Evolutionary conservation across 2,113 vertebrate genomes (phyloP).

Genomic region (Macrotis lagotis): DNA sequence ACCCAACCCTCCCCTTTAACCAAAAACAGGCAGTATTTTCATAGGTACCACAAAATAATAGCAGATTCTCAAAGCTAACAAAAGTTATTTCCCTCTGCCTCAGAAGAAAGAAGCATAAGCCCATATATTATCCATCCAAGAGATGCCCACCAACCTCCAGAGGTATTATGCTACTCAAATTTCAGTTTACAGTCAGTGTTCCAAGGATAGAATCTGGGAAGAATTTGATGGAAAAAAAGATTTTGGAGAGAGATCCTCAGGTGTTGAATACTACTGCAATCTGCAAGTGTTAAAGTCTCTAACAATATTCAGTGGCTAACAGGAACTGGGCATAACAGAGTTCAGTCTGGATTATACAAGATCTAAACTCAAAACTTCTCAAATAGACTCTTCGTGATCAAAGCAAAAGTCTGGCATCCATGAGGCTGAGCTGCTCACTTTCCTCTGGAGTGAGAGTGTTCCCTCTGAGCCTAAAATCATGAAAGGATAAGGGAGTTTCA

Average conservation of each 20-base stretch:
- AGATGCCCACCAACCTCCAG: not conserved
- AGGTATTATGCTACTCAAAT: not conserved
- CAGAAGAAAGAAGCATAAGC: not conserved
- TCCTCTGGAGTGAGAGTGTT: constrained; percentile 86
- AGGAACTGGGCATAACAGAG: not conserved
- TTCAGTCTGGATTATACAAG: not conserved
- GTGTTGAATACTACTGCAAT: not conserved
- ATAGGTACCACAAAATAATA: not conserved
- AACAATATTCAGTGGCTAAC: not conserved
- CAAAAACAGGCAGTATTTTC: not conserved
- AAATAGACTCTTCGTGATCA: constrained; percentile 61
- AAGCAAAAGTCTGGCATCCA: constrained; percentile 85
- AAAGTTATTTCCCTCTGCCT: not conserved
- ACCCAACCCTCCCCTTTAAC: not conserved
- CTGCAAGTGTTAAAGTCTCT: not conserved
- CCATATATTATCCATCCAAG: not conserved
- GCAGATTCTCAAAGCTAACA: not conserved
- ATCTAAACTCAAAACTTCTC: not conserved
- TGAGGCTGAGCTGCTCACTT: constrained; percentile 74
- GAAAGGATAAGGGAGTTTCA: constrained; percentile 4
- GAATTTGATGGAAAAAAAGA: not conserved
- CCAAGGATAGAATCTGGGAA: not conserved
- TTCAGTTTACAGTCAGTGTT: not conserved
- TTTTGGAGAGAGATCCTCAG: not conserved
- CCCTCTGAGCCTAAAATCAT: constrained; percentile 84